Evolutionary conservation across 2,113 vertebrate genomes (phyloP), one percentile per base, ranked within the genome.

Genomic region (Daphoenositta chrysoptera): DNA sequence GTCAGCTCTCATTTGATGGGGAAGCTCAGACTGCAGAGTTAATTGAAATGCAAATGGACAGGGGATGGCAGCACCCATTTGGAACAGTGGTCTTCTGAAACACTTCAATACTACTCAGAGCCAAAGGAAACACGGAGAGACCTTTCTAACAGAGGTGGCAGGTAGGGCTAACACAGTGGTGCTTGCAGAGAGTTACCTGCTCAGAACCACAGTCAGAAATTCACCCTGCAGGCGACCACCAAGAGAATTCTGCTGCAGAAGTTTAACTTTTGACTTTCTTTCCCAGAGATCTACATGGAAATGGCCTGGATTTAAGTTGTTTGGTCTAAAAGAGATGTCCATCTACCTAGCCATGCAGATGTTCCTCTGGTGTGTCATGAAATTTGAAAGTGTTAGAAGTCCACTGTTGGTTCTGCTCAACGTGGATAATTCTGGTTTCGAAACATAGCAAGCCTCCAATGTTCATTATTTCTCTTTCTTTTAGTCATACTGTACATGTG

Each of bases 11-110:
- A 45, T 77, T 92, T 93, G 90, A 93, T 48, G 86, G 84, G 58
- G 68, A 82, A 83, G n/a, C 22, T 85, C 83, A 72, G 51, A 24
- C 56, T 83, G 51, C 64, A 26, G 39, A 35, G 37, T 89, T 97
- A 90, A 93, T 39, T 92, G 89, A 96, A 96, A 84, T n/a, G 35
- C 70, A 68, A 69, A 92, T 39, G 20, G 50, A 18, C 57, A 93
- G 80, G 42, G 57, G 81, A 73, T 40, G 56, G 82, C 75, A 96
- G 45, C 88, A 85, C 82, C 87, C 90, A 87, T 48, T 12, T 81
- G 63, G 71, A 51, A 94, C 76, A 73, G 40, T 30, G 53, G 14
- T 60, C 44, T 60, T 79, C 53, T 57, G 40, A 85, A 88, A 40
- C 24, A 20, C 45, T 85, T 65, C 14, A 16, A 1, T 37, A 21